Evolutionary conservation across 2,888 invertebrate genomes (phyloP), one percentile per base, ranked within the genome.

Genomic region (Cheilosia impressa): DNA sequence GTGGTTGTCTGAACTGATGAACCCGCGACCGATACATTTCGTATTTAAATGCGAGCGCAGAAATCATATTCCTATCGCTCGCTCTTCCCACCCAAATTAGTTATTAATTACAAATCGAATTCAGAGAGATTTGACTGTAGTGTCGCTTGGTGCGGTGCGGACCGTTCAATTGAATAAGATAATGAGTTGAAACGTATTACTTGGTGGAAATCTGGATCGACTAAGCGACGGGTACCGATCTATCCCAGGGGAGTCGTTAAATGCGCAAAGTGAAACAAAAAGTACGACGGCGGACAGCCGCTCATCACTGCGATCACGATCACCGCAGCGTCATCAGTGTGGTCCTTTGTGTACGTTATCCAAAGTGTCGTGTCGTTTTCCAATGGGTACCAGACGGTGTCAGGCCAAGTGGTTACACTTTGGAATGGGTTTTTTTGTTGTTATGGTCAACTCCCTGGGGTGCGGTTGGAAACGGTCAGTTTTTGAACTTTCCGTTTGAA

Each of bases 361-460:
- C 65, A 60, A 79, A 75, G 63, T 75, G 69, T 79, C 75, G 60
- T 78, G 66, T 72, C 69, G 71, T 72, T 34, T 52, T 52, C 58
- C 34, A 45, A 78, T 68, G 82, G 84, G 91, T 91, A 91, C 91
- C 91, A 91, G 88, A 91, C 91, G 75, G 91, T 91, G 89, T 90
- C 91, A 91, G 91, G 89, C 90, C 71, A 87, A 60, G 17, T 78
- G 52, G 60, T 77, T 43, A 13, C 17, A 45, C 52, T 69, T 62
- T 57, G 55, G 17, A 73, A 57, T 62, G 68, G 45, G 50, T 62
- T 69, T 69, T 52, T 75, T 22, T n/a, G n/a, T n/a, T 77, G 65
- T 34, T 68, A 79, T 75, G 66, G n/a, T 45, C 53, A 73, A 47
- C 13, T 72, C 85, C 72, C 45, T 31, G 15, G 81, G 38, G 85